Evolutionary conservation across 2,888 invertebrate genomes (phyloP).

Genomic region (Formica aserva): DNA sequence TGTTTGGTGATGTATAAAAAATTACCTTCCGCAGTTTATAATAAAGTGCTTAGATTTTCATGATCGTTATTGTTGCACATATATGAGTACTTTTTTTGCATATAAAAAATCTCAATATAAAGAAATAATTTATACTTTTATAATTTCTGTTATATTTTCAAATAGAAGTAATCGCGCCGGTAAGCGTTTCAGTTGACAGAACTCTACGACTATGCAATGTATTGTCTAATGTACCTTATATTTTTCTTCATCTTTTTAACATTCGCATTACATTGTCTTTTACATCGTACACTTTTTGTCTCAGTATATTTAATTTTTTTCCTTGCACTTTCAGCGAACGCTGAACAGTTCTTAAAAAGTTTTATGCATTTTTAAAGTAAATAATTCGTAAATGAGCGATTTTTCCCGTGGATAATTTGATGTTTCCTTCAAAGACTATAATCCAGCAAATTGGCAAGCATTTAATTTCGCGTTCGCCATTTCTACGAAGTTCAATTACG

Average conservation of each 20-base stretch:
- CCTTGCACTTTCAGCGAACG: not conserved
- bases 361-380: slow-evolving; percentile 34
- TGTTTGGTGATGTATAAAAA: slow-evolving; percentile 1
- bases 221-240: not conserved
- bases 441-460: slow-evolving; percentile 19
- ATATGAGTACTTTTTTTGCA: not conserved
- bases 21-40: slow-evolving; percentile 33
- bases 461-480: not conserved
- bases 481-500: slow-evolving; percentile 26
- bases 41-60: slow-evolving; percentile 31
- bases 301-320: slow-evolving; percentile 11
- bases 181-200: not conserved
- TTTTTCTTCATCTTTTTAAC: slow-evolving; percentile 4
- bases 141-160: not conserved
- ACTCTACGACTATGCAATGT: not conserved
- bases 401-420: not conserved
- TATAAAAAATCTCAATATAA: not conserved
- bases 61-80: not conserved
- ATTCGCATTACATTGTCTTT: slow-evolving; percentile 4
- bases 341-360: not conserved
- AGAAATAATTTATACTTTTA: slow-evolving; percentile 12
- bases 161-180: not conserved
- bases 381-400: not conserved
- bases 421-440: slow-evolving; percentile 6
- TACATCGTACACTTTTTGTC: not conserved